Evolutionary conservation across 2,888 invertebrate genomes (phyloP).

Genomic region (Drosophila neonasuta): DNA sequence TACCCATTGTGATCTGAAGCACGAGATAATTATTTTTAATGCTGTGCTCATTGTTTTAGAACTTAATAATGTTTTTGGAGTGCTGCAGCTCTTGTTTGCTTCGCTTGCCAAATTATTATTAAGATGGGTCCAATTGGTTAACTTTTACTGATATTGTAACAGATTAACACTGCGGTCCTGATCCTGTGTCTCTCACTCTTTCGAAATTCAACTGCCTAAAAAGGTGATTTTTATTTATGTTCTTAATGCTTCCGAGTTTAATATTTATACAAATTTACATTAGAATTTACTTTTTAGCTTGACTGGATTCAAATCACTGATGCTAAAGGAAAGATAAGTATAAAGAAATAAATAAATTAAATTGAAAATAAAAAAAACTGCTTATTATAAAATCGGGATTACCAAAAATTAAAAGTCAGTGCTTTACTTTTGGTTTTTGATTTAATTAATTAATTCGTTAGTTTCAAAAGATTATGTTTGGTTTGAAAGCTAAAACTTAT

Average conservation of each 20-base stretch:
- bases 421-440: too few relatives aligned
- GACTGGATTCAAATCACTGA: too few relatives aligned
- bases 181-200: background rate
- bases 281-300: too few relatives aligned
- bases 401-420: too few relatives aligned
- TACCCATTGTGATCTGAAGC: constrained; percentile 32
- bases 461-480: too few relatives aligned
- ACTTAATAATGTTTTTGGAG: constrained; percentile 47
- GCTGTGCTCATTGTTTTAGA: constrained; percentile 65
- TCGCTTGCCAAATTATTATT: constrained; percentile 46
- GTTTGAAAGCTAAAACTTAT: too few relatives aligned
- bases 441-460: too few relatives aligned
- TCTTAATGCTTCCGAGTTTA: background rate
- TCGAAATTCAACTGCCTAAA: background rate
- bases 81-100: constrained; percentile 32
- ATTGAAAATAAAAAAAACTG: too few relatives aligned
- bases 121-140: constrained; percentile 40
- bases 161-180: background rate
- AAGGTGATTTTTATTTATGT: background rate
- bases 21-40: constrained; percentile 65
- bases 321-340: too few relatives aligned
- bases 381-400: too few relatives aligned
- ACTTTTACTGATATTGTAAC: constrained; percentile 3
- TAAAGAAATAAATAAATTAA: too few relatives aligned
- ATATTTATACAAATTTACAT: too few relatives aligned